Evolutionary conservation across 2,797 vertebrate genomes (phyloP).

Genomic region (Pitangus sulphuratus): DNA sequence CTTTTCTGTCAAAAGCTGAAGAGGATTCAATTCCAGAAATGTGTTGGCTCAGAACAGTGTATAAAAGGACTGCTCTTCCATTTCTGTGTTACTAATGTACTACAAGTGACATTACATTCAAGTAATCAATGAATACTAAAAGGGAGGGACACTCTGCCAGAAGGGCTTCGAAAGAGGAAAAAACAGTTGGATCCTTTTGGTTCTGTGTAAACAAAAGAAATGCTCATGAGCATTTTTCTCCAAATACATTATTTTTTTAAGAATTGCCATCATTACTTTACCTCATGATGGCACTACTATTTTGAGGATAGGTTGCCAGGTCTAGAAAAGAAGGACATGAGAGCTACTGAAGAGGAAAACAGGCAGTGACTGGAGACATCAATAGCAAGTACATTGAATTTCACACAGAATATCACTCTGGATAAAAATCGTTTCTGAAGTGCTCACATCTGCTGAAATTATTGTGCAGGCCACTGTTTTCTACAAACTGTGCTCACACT

Average conservation of each 20-base stretch:
- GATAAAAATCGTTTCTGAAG: background rate
- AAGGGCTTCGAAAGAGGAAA: background rate
- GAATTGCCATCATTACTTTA: background rate
- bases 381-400: background rate
- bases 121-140: background rate
- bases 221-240: background rate
- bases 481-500: fast-evolving
- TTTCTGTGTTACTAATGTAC: background rate
- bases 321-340: background rate
- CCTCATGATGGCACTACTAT: fast-evolving
- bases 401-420: background rate
- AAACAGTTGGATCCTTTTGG: background rate
- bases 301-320: background rate
- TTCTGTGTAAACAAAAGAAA: background rate
- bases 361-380: background rate
- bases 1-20: background rate
- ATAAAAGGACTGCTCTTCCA: background rate
- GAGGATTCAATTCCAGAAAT: background rate
- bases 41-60: background rate
- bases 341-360: background rate
- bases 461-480: background rate
- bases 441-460: background rate
- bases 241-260: background rate
- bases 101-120: background rate
- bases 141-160: fast-evolving